phyloP scores from a whole-genome alignment of 1,140 invertebrate genomes.

The Meloidogyne chitwoodi region DNA sequence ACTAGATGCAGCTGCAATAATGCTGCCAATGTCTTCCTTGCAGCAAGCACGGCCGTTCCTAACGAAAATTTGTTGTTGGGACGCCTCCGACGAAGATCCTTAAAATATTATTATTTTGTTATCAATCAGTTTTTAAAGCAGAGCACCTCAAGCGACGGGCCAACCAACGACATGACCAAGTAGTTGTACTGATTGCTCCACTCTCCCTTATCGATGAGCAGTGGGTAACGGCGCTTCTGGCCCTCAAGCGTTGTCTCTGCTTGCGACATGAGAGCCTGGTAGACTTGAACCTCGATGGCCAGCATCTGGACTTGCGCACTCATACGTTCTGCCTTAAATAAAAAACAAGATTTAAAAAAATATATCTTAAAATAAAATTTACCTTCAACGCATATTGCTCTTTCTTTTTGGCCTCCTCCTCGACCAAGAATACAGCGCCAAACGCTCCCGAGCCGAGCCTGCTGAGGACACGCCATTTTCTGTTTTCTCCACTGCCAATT shows the following conservation, averaged over 20 bases:
- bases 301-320: neutral
- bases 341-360: neutral
- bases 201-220: neutral
- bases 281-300: neutral
- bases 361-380: neutral
- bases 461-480: neutral
- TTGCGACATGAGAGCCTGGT: neutral
- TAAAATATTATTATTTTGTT: neutral
- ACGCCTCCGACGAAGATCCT: neutral
- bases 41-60: neutral
- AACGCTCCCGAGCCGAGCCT: neutral
- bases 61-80: neutral
- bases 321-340: neutral
- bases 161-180: neutral
- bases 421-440: neutral
- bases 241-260: neutral
- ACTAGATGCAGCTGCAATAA: neutral
- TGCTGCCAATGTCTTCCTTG: neutral
- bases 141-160: neutral
- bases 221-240: neutral
- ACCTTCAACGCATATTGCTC: neutral
- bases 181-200: neutral
- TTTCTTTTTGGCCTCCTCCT: neutral
- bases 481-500: neutral
- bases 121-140: neutral